These are phyloP conservation scores for Battus philenor DNA, from an alignment of 1,140 invertebrate species.

Conservation along the genomic window DNA sequence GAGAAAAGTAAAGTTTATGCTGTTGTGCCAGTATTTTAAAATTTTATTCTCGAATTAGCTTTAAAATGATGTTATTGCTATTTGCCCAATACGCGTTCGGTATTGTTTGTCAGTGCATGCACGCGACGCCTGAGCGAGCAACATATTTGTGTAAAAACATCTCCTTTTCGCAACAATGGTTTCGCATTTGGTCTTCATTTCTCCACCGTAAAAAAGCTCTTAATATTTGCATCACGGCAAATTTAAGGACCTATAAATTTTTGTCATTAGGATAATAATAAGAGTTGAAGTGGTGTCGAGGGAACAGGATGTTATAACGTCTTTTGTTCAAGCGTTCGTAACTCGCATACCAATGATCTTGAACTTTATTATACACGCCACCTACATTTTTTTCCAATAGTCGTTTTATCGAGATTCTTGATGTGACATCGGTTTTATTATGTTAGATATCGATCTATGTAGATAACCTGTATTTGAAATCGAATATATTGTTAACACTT, in stretches of 20 bases:
- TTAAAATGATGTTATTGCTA: slow-evolving; percentile 31
- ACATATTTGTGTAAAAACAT: slow-evolving; percentile 20
- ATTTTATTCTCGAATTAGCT: slow-evolving; percentile 32
- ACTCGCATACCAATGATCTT: slow-evolving; percentile 64
- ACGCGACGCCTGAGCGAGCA: slow-evolving; percentile 16
- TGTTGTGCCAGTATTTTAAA: slow-evolving; percentile 20
- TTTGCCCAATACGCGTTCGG: slow-evolving; percentile 26
- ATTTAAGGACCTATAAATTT: slow-evolving; percentile 71
- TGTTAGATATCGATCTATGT: slow-evolving; percentile 17
- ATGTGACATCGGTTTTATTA: slow-evolving; percentile 16
- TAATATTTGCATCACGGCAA: slow-evolving; percentile 61
- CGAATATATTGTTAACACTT: slow-evolving; percentile 5
- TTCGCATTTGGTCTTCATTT: slow-evolving; percentile 24
- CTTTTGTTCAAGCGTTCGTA: slow-evolving; percentile 63
- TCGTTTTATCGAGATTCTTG: slow-evolving; percentile 23
- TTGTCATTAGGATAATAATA: slow-evolving; percentile 72
- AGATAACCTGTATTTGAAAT: slow-evolving; percentile 2
- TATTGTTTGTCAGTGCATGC: slow-evolving; percentile 25
- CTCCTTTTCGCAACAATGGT: slow-evolving; percentile 17
- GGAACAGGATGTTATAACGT: slow-evolving; percentile 70
- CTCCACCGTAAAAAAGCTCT: slow-evolving; percentile 28
- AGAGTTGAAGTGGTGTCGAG: slow-evolving; percentile 53
- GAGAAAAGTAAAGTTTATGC: slow-evolving; percentile 14
- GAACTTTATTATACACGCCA: slow-evolving; percentile 36
- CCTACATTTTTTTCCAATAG: slow-evolving; percentile 43